A percentile compares a stretch with the other conserved stretches of the same genome.
These are phyloP conservation scores for Gallinago undulata DNA, from an alignment of 2,113 vertebrate genomes.

Conservation along the genomic window DNA sequence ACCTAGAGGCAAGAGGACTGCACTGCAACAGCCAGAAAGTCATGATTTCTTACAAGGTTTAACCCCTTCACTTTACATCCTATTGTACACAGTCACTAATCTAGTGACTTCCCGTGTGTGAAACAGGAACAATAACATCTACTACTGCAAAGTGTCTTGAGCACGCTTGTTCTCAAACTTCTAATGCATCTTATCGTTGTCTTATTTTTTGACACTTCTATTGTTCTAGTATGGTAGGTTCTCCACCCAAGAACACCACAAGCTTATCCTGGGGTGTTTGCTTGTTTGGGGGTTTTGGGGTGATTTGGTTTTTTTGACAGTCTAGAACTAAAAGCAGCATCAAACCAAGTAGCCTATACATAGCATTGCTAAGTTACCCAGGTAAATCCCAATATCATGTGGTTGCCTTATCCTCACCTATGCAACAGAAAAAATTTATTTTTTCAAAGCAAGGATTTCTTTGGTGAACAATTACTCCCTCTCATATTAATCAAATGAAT, in stretches of 20 bases:
- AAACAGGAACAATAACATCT: background rate
- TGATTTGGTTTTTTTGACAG: background rate
- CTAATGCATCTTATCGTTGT: background rate
- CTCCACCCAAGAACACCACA: background rate
- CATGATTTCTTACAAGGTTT: background rate
- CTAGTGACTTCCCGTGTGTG: accelerated
- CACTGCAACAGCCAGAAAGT: background rate
- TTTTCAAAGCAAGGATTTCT: background rate
- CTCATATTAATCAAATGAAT: background rate
- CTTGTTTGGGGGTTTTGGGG: background rate
- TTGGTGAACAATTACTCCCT: background rate
- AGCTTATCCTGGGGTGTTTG: background rate
- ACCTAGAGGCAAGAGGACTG: background rate
- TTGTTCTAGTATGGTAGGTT: background rate
- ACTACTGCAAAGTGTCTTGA: accelerated
- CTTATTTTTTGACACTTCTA: background rate
- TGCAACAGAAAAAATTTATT: accelerated
- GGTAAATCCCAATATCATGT: background rate
- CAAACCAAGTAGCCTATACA: background rate
- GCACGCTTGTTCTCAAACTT: background rate
- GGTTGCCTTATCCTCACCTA: background rate
- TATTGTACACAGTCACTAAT: background rate
- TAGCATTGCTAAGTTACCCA: background rate
- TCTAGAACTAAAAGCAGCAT: background rate
- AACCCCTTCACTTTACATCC: background rate